Percentiles rank a stretch among this genome's conserved stretches.
phyloP scores from a whole-genome alignment of 2,888 invertebrate genomes.

The Acrobeloides nanus region DNA sequence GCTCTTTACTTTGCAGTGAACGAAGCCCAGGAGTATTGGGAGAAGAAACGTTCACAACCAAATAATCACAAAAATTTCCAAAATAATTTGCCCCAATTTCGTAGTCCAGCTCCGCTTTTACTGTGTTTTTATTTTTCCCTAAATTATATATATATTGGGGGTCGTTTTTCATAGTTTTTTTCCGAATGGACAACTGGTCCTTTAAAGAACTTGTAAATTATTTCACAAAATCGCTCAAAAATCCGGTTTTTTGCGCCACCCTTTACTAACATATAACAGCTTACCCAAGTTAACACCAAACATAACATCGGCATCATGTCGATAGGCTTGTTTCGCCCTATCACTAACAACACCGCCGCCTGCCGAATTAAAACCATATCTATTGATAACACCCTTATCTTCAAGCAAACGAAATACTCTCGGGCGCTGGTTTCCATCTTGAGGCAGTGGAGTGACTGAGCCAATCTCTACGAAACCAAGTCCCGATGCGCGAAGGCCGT shows the following conservation, averaged over 20 bases:
- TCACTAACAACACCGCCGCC: conserved; percentile 64
- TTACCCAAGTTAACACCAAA: conserved; percentile 84
- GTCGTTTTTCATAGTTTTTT: no score
- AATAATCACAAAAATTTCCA: conserved; percentile 77
- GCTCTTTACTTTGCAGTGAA: conserved; percentile 66
- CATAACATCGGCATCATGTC: conserved; percentile 15
- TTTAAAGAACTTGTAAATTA: neutral
- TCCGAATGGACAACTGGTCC: neutral
- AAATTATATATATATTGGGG: neutral
- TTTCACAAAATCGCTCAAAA: neutral
- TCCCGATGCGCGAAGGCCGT: conserved; percentile 73
- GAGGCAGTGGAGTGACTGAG: conserved; percentile 80
- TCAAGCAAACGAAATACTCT: conserved; percentile 78
- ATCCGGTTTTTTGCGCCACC: neutral
- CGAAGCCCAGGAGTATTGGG: conserved; percentile 91
- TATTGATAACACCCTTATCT: conserved; percentile 60
- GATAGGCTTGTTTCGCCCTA: conserved; percentile 26
- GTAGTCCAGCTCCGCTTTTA: conserved; percentile 60
- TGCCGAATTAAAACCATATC: conserved; percentile 87
- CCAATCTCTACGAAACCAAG: conserved; percentile 91
- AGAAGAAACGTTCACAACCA: conserved; percentile 91
- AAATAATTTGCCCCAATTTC: conserved; percentile 73
- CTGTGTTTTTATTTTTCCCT: conserved; percentile 75
- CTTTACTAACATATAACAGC: neutral
- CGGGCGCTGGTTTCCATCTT: conserved; percentile 83